Percentiles rank a stretch among this genome's conserved stretches.
Conservation (phyloP, 1,140 invertebrate genomes). For the Hypsibius dujardini region DNA sequence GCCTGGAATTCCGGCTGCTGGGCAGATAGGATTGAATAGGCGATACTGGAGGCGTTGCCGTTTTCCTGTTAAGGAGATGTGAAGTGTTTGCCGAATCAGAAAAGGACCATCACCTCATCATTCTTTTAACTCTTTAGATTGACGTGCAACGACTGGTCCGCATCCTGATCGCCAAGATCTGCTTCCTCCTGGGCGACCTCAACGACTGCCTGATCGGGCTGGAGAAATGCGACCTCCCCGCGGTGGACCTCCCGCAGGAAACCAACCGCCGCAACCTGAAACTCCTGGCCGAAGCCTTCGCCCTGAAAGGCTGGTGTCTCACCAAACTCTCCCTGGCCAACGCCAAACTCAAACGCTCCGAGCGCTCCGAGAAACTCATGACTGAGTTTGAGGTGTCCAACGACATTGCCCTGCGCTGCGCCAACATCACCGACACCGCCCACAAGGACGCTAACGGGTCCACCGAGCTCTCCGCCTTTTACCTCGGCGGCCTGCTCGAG, state of each 20-base stretch:
- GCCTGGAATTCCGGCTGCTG: too few species aligned
- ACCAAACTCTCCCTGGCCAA: neutral
- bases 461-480: neutral
- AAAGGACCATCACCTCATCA: neutral
- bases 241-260: neutral
- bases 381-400: neutral
- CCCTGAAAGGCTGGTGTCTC: neutral
- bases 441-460: neutral
- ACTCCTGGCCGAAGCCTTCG: neutral
- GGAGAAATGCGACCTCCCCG: neutral
- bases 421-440: neutral
- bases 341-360: neutral
- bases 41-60: too few species aligned
- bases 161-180: neutral
- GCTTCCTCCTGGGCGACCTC: slow-evolving; percentile 4
- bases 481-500: slow-evolving; percentile 1
- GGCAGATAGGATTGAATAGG: too few species aligned
- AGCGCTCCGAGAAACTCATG: neutral
- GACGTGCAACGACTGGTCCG: neutral
- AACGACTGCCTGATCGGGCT: neutral
- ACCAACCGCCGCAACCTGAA: slow-evolving; percentile 4
- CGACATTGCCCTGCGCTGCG: neutral
- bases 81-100: too few species aligned
- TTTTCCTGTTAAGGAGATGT: too few species aligned
- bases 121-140: neutral